phyloP scores from a whole-genome alignment of 2,113 vertebrate genomes.

The Tricholaema leucomelas region DNA sequence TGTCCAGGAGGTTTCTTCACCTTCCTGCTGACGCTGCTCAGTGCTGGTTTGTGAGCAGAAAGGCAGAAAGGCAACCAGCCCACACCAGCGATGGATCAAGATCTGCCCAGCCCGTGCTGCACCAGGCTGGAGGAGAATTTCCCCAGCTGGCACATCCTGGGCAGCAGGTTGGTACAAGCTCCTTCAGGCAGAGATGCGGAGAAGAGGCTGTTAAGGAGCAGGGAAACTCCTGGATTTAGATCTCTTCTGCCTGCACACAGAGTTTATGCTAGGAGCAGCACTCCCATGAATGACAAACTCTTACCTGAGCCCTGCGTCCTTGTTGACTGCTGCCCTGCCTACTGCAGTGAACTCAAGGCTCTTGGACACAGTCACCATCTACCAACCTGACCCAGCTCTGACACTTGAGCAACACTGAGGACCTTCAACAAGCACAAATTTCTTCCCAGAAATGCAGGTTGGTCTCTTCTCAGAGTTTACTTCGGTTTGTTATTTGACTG shows the following conservation, averaged over 20 bases:
- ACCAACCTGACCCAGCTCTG: background rate
- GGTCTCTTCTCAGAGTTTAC: background rate
- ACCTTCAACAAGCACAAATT: background rate
- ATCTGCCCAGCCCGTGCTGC: background rate
- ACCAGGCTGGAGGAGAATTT: background rate
- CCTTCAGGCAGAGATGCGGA: background rate
- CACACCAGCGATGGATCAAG: accelerated
- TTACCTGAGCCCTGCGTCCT: background rate
- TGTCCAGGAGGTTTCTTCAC: background rate
- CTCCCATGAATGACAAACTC: background rate
- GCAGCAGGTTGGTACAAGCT: background rate
- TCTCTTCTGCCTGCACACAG: background rate
- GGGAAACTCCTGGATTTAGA: background rate
- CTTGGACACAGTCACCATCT: background rate
- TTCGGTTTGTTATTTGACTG: background rate
- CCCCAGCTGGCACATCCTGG: background rate
- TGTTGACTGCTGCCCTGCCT: background rate
- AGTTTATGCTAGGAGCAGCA: accelerated
- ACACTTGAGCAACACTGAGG: background rate
- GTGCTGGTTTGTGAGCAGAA: background rate
- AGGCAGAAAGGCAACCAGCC: background rate
- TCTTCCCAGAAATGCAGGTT: background rate
- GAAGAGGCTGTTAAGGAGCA: background rate
- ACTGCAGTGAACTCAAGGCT: background rate
- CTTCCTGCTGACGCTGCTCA: background rate